Evolutionary conservation across 2,888 invertebrate genomes (phyloP), one percentile per base, ranked within the genome.

Genomic region (Chalcosyrphus nemorum): DNA sequence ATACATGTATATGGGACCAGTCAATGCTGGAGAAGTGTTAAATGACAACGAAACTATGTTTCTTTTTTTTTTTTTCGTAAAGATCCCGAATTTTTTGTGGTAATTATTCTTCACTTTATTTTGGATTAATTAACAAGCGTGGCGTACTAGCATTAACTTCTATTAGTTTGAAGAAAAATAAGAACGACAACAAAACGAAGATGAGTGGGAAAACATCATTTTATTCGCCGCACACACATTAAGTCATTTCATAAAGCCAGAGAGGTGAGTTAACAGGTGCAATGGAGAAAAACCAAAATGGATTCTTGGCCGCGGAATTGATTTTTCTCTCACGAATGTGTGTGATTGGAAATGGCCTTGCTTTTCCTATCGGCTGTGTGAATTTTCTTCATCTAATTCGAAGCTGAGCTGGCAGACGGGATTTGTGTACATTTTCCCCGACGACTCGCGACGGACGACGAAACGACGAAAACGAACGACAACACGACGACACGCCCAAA

Each of bases 181-280:
- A 45, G 57, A 47, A 72, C 29, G 59, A 71, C 65, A 56, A 63
- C 41, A 29, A 50, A 52, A 29, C 19, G 38, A 43, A 50, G 50
- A 29, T 15, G 38, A 43, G 17, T 13, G 54, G 11, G 59, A 68
- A 68, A 75, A 57, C 77, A 74, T 68, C n/a, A 54, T 43, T 72
- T n/a, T n/a, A n/a, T n/a, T 76, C 61, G 45, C 24, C 24, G 24
- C 24, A 24, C 54, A 61, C 47, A 52, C 41, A 41, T 65, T 43
- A 71, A 54, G 68, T 74, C 72, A 74, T 82, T 68, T 56, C 68
- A 63, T 56, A 68, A 2, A 24, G 24, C 24, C 3, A 24, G 9
- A 35, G 32, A 82, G 77, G 77, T 68, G 72, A 82, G 77, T 65
- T 84, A 84, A 84, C 84, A 84, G 84, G 84, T 84, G 84, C 80